Evolutionary conservation across 2,797 vertebrate species (phyloP), one percentile per base, ranked within the genome.

Genomic region (Heterohyrax brucei): DNA sequence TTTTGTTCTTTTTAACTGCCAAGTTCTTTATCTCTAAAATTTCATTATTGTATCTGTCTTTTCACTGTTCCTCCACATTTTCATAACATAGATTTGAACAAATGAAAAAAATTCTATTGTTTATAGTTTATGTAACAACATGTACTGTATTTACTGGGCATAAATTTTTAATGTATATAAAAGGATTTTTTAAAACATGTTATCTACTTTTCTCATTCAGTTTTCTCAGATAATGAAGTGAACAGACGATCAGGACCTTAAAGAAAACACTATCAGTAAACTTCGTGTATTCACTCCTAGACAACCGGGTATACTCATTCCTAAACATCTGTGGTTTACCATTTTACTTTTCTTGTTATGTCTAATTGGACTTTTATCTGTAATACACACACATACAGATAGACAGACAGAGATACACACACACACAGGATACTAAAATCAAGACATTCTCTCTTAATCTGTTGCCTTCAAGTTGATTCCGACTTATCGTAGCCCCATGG

Each of bases 81-180:
- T 93, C 14, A 30, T 44, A 76, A 85, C 86, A 53, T n/a, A 79
- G 18, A 62, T 73, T 92, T 77, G 53, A 92, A 12, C 21, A 92
- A 7, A 56, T 66, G 73, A 48, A 14, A 77, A 86, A 48, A 44
- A 10, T 39, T 79, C 59, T 85, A 48, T 82, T 13, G 10, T 77
- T 62, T 6, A 59, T 50, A 75, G 7, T 44, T 68, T 73, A 46
- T 28, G 10, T 61, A 93, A 53, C 12, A 30, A 53, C 76, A 70
- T 2, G 59, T 79, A 87, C 61, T 19, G 30, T 68, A 81, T 68
- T 70, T 14, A 26, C 10, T 72, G 10, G n/a, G 16, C 8, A 91
- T 10, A 44, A 33, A 64, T n/a, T 24, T 70, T 30, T 75, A 33
- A 64, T 14, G 3, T 78, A 16, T 70, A 3, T n/a, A 30, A 84